These are phyloP conservation scores for Dicyrtomina minuta DNA, from an alignment of 2,888 invertebrate species.

Conservation along the genomic window DNA sequence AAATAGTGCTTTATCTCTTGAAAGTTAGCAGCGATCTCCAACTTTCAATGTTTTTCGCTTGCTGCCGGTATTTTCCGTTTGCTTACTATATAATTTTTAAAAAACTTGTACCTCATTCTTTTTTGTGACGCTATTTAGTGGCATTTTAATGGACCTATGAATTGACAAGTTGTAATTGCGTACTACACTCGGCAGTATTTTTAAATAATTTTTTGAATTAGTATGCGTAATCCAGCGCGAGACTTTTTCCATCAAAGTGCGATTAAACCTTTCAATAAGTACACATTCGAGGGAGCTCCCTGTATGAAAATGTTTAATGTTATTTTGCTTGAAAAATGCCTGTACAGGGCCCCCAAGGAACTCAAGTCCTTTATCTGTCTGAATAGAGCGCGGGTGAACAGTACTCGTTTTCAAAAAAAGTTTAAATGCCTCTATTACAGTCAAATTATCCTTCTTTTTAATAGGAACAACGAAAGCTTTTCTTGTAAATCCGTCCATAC, in stretches of 20 bases:
- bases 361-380: constrained; percentile 2
- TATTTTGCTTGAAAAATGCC: not conserved
- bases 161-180: not conserved
- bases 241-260: constrained; percentile 5
- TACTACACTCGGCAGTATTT: not conserved
- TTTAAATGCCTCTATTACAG: not conserved
- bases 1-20: too few species aligned
- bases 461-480: not conserved
- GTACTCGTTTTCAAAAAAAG: not conserved
- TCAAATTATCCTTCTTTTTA: not conserved
- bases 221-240: not conserved
- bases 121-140: not conserved
- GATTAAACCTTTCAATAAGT: constrained; percentile 6
- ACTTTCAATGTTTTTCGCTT: too few species aligned
- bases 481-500: not conserved
- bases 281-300: not conserved
- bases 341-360: not conserved
- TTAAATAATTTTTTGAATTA: not conserved
- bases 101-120: not conserved
- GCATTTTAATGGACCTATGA: not conserved
- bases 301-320: not conserved
- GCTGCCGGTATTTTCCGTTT: too few species aligned
- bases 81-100: too few species aligned
- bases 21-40: too few species aligned
- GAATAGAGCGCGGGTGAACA: not conserved